Evolutionary conservation across 2,113 vertebrate genomes (phyloP), one percentile per base, ranked within the genome.

Genomic region (Phrynosoma blainvillii): DNA sequence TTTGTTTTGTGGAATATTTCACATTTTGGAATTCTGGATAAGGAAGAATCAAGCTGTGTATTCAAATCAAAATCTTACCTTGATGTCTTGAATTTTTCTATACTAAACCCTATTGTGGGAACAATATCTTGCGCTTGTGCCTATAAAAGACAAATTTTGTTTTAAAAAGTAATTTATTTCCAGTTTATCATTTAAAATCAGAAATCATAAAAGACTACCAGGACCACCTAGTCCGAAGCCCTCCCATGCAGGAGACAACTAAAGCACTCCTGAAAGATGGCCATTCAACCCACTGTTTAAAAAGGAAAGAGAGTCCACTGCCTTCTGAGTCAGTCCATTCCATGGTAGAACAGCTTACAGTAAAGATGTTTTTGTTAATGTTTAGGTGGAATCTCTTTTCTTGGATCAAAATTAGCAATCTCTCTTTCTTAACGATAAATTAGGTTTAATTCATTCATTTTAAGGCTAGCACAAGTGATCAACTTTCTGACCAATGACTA

Each of bases 21-120:
- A 5, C 47, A 47, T 47, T 47, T 47, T 4, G 47, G 47, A 47
- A 47, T 47, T 6, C 47, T 47, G 47, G 47, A 47, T 47, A 47
- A 47, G 47, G 47, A 36, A 47, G 47, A 47, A 5, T 47, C 47
- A 47, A 47, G 5, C 47, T 47, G 47, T 47, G 47, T 76, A 76
- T 71, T 3, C 27, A 87, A 5, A 78, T 92, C 42, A 89, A 92
- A 82, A 27, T 65, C 66, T 78, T 97, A 99, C 99, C 99, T 99
- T 68, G 99, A 98, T 12, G 98, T 99, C 96, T 98, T 99, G 96
- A 99, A 99, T 93, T 99, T 99, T 93, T 99, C 98, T 96, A 99
- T 98, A 96, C 96, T 99, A 97, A 99, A 99, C 94, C 99, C 99
- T 96, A 99, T 99, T 30, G 99, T 99, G 90, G 99, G 99, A 93